Conservation (phyloP, 2,113 vertebrate species). For the Felis chaus region DNA sequence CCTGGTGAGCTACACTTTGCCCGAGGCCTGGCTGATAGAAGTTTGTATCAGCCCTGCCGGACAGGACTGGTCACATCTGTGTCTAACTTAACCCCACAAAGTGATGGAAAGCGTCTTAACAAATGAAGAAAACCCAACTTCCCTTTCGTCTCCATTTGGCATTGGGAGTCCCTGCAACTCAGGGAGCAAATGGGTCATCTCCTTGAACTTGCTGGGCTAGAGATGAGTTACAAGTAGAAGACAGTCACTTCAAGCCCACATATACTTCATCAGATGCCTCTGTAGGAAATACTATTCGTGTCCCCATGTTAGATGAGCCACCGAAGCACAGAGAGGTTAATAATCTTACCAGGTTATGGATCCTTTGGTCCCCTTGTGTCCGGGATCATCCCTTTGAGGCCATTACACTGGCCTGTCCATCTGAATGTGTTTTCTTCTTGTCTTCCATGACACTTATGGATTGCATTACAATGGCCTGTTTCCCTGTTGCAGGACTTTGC, state of each 20-base stretch:
- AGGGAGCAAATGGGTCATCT: not conserved
- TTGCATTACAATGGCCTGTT: not conserved
- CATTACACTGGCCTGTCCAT: not conserved
- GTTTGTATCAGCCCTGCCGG: not conserved
- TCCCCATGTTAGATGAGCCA: not conserved
- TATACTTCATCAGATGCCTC: not conserved
- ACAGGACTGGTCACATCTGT: not conserved
- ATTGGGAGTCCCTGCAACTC: not conserved
- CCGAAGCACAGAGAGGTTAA: not conserved
- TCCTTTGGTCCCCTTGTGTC: not conserved
- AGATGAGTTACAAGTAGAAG: not conserved
- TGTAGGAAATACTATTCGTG: not conserved
- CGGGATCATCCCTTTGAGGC: not conserved
- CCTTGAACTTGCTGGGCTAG: not conserved
- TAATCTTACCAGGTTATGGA: not conserved
- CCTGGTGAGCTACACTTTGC: not conserved
- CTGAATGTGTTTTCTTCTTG: not conserved
- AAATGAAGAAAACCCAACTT: not conserved
- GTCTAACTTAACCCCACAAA: not conserved
- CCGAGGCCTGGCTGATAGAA: not conserved
- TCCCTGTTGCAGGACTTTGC: not conserved
- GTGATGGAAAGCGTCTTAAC: not conserved
- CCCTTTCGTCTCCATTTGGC: not conserved
- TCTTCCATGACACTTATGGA: not conserved
- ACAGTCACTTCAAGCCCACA: not conserved